Percentiles rank a stretch among this genome's conserved stretches.
phyloP scores from a whole-genome alignment of 2,888 invertebrate species.

The Pemphredon lugubris region DNA sequence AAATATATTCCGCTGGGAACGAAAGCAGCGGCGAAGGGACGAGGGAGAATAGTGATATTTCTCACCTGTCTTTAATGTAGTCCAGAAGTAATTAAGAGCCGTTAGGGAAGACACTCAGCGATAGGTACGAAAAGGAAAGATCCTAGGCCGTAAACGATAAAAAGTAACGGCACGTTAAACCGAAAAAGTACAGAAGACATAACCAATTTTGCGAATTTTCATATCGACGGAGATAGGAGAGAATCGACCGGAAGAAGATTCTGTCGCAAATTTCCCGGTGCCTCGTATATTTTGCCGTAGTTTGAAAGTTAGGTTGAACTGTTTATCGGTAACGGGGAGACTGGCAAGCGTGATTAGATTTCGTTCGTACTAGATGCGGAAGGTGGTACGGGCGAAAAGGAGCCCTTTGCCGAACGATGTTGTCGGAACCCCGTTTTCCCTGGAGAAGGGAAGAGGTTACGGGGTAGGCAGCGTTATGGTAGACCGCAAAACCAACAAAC shows the following conservation, averaged over 20 bases:
- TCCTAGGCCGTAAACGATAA: too few relatives aligned
- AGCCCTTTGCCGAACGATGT: constrained; percentile 61
- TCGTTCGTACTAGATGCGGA: constrained; percentile 53
- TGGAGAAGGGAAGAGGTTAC: constrained; percentile 68
- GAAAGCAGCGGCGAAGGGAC: constrained; percentile 51
- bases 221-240: background rate
- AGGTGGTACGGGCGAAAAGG: constrained; percentile 49
- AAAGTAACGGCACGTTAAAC: too few relatives aligned
- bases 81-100: constrained; percentile 48
- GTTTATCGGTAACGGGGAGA: constrained; percentile 34
- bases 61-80: constrained; percentile 53
- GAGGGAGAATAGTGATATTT: constrained; percentile 47
- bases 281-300: constrained; percentile 34
- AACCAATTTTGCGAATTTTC: background rate
- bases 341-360: constrained; percentile 59
- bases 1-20: constrained; percentile 40
- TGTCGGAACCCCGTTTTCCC: constrained; percentile 61
- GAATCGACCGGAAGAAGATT: too few relatives aligned
- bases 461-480: constrained; percentile 73
- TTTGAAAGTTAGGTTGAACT: constrained; percentile 23
- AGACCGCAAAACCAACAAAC: constrained; percentile 79
- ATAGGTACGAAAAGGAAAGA: too few relatives aligned
- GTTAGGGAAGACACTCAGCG: constrained; percentile 45
- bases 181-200: background rate
- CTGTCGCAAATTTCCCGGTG: background rate